phyloP scores from a whole-genome alignment of 64 coral and sea anemone genomes.

The Pocillopora verrucosa region DNA sequence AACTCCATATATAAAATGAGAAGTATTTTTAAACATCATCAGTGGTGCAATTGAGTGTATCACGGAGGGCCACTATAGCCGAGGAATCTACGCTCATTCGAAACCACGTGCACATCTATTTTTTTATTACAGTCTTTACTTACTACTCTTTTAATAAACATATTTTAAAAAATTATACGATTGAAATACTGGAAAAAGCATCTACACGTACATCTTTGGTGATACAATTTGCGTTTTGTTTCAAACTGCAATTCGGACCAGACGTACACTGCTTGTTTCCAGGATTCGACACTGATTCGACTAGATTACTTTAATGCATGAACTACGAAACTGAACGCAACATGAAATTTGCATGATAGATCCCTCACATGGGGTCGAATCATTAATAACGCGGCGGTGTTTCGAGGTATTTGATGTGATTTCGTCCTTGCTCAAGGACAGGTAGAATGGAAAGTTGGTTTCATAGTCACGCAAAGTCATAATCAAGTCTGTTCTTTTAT shows the following conservation, averaged over 20 bases:
- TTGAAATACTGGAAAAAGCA: not conserved
- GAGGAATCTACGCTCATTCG: not conserved
- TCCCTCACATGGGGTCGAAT: not conserved
- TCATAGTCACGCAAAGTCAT: conserved; percentile 1
- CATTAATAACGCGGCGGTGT: not conserved
- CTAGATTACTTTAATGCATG: not conserved
- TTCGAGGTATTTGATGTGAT: not conserved
- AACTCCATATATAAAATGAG: conserved; percentile 9
- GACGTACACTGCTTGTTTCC: not conserved
- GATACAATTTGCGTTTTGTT: not conserved
- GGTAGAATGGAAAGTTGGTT: not conserved
- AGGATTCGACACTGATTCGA: not conserved
- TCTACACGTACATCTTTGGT: not conserved
- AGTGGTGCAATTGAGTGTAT: conserved; percentile 3
- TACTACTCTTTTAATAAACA: not conserved
- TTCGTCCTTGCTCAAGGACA: not conserved
- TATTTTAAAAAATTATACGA: not conserved
- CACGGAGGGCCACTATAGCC: conserved; percentile 4
- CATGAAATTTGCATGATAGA: conserved; percentile 16
- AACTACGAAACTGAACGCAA: not conserved
- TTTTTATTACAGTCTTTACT: not conserved
- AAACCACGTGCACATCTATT: not conserved
- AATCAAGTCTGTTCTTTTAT: not conserved
- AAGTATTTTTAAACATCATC: not conserved
- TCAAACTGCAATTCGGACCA: not conserved